Evolutionary conservation across 2,113 vertebrate species (phyloP), one percentile per base, ranked within the genome.

Genomic region (Vimba vimba): DNA sequence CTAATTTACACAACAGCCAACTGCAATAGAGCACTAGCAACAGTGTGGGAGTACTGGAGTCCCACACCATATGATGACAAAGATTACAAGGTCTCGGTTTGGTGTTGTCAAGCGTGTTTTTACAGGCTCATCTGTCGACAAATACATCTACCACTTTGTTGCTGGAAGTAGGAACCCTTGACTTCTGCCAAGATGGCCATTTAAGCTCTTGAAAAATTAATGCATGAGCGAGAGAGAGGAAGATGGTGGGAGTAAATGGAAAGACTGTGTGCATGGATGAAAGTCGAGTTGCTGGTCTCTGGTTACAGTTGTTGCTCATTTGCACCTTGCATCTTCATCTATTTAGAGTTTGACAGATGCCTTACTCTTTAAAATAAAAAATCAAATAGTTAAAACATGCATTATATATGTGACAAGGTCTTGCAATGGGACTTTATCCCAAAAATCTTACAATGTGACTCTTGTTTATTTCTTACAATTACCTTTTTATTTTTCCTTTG

Each of bases 151-250:
- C 91, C 89, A 88, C 91, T 91, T 91, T 92, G 92, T 94, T 93
- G 94, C 93, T 92, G 92, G 91, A 93, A 89, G 92, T 92, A 87
- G 91, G 92, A 91, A 92, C 92, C 91, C 91, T 94, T 93, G 93
- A 94, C 94, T 94, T 43, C 90, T 91, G 94, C 93, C 91, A 94
- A 93, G 93, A 92, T 93, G 91, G 90, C 93, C 93, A 95, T 95
- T 95, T 95, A 95, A 92, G 91, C 93, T 90, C 92, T 92, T 95
- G 93, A 95, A 95, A 95, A 94, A 95, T 95, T 90, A 94, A 95
- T 94, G 93, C 92, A 90, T 88, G 93, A 91, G 93, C 89, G 91
- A 90, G 84, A 89, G 86, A 85, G 87, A 88, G 87, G 88, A 55
- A 80, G 82, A 85, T 62, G 33, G 64, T 77, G 50, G 75, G 45